Evolutionary conservation across 92 coral and sea anemone species (phyloP).

Genomic region (Parazoanthus darwini): DNA sequence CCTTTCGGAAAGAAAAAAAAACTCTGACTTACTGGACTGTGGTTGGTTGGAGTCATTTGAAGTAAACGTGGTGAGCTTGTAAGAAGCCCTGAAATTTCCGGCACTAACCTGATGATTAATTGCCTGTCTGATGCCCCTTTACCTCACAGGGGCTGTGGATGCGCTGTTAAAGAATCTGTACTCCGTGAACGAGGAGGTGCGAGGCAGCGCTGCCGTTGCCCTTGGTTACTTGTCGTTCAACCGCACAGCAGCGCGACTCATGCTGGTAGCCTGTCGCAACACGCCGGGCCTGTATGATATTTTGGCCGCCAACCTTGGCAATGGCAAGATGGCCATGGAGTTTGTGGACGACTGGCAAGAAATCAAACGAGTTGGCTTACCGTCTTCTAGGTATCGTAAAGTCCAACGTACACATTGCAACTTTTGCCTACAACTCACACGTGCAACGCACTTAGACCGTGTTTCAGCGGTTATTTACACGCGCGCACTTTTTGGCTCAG

Average conservation of each 20-base stretch:
- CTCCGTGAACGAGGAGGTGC: conserved; percentile 85
- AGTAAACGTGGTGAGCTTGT: no score
- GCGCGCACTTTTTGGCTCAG: no score
- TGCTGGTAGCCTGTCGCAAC: conserved; percentile 93
- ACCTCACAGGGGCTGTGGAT: conserved; percentile 76
- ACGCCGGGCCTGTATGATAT: conserved; percentile 91
- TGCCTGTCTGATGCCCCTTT: neutral
- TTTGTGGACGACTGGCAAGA: conserved; percentile 93
- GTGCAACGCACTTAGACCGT: no score
- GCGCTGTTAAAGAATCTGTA: conserved; percentile 77
- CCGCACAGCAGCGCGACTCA: conserved; percentile 91
- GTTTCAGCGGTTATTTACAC: no score
- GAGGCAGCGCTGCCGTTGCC: conserved; percentile 97
- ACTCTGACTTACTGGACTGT: no score
- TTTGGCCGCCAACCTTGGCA: conserved; percentile 80
- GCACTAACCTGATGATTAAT: neutral
- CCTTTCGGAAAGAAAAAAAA: no score
- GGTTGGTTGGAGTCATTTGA: no score
- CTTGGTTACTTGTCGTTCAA: conserved; percentile 95
- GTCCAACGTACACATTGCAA: no score
- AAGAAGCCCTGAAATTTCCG: no score
- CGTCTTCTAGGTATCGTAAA: conserved; percentile 80
- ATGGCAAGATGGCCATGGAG: conserved; percentile 94
- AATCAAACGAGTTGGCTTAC: conserved; percentile 83
- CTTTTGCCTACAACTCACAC: no score